Conservation (phyloP, 2,888 invertebrate genomes). For the Clivina fossor region DNA sequence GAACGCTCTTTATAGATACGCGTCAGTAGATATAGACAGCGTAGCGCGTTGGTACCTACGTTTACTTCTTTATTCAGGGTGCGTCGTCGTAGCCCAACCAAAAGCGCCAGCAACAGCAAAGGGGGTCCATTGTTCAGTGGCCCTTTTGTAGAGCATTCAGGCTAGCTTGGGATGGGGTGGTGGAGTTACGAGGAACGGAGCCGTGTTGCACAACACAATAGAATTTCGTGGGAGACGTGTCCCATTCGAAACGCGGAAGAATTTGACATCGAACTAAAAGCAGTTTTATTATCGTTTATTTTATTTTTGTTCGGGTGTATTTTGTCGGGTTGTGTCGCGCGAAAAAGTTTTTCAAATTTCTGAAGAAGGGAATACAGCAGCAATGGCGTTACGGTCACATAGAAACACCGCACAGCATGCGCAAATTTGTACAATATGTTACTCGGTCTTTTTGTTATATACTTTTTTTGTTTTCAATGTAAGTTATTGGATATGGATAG, state of each 20-base stretch:
- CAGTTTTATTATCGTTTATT: conserved; percentile 32
- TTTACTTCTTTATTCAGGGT: conserved; percentile 14
- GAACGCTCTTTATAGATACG: too few species aligned
- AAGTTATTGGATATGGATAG: too few species aligned
- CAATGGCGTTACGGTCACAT: too few species aligned
- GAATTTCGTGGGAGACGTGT: conserved; percentile 5
- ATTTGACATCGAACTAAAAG: conserved; percentile 29
- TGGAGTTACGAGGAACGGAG: background rate
- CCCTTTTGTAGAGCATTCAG: background rate
- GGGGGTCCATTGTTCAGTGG: conserved; percentile 9
- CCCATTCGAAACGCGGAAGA: conserved; percentile 15
- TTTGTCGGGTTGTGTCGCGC: too few species aligned
- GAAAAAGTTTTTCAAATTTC: too few species aligned
- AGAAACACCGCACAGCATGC: too few species aligned
- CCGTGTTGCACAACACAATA: conserved; percentile 19
- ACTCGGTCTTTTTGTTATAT: too few species aligned
- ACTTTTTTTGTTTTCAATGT: too few species aligned
- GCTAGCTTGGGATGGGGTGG: background rate
- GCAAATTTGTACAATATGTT: too few species aligned
- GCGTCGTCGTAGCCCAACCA: conserved; percentile 18
- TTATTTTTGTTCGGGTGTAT: conserved; percentile 18
- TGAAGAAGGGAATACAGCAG: too few species aligned
- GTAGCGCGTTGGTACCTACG: too few species aligned
- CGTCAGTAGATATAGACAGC: too few species aligned
- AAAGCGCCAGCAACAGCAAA: conserved; percentile 5